phyloP scores from a whole-genome alignment of 1,140 invertebrate species.

The Andrena cerasifolii region DNA sequence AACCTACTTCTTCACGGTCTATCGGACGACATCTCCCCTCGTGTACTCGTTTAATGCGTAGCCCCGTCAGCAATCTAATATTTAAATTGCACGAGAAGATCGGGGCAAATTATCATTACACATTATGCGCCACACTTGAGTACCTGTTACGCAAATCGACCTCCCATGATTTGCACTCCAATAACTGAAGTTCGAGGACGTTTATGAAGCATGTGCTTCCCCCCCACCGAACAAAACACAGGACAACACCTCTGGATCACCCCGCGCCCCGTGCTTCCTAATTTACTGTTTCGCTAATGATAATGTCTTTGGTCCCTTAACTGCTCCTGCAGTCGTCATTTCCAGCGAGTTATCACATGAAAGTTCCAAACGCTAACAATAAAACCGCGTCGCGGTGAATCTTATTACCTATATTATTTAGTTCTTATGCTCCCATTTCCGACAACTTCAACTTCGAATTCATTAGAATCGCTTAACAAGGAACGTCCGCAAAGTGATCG shows the following conservation, averaged over 20 bases:
- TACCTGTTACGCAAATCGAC: constrained; percentile 17
- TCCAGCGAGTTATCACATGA: background rate
- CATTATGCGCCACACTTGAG: background rate
- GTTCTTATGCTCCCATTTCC: background rate
- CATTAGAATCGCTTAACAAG: background rate
- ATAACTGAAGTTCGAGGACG: background rate
- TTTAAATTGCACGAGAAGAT: constrained; percentile 10
- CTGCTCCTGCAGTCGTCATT: background rate
- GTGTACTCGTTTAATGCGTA: background rate
- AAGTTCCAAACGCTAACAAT: background rate
- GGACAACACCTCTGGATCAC: background rate
- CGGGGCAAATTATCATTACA: constrained; percentile 1
- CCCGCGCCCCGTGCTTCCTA: background rate
- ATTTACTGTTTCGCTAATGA: constrained; percentile 1
- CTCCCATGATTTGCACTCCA: constrained; percentile 1
- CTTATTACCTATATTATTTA: background rate
- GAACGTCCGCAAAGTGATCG: too few species aligned
- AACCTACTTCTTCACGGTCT: background rate
- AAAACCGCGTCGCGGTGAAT: background rate
- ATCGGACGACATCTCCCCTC: constrained; percentile 1
- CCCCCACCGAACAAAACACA: background rate
- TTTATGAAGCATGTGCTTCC: background rate
- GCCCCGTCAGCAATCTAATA: background rate
- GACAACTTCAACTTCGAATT: background rate
- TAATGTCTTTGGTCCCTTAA: background rate